A percentile compares a stretch with the other conserved stretches of the same genome.
These are phyloP conservation scores for Pectinophora gossypiella DNA, from an alignment of 1,140 invertebrate genomes.

Conservation along the genomic window DNA sequence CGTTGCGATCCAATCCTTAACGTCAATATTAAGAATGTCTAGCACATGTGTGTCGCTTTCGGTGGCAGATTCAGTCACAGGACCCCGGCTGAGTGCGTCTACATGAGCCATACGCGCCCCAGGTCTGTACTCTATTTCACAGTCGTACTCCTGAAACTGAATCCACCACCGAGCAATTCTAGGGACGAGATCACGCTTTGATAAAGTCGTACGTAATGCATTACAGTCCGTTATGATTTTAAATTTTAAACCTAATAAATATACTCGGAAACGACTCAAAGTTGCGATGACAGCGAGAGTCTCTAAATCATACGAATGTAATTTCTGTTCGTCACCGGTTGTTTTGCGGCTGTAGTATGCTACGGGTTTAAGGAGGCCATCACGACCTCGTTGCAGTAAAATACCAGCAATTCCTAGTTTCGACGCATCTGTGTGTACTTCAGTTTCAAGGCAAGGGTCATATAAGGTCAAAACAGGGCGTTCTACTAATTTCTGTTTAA, in stretches of 20 bases:
- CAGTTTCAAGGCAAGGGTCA: constrained; percentile 8
- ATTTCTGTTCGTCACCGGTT: constrained; percentile 26
- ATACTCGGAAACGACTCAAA: constrained; percentile 35
- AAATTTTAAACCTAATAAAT: constrained; percentile 35
- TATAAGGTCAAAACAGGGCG: constrained; percentile 9
- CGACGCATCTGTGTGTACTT: constrained; percentile 15
- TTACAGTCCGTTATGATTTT: constrained; percentile 38
- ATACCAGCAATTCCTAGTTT: constrained; percentile 18
- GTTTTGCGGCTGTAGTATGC: constrained; percentile 41
- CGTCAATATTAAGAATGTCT: not conserved
- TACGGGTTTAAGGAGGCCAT: constrained; percentile 18
- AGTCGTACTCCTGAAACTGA: constrained; percentile 27
- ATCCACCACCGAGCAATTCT: constrained; percentile 36
- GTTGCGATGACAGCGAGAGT: constrained; percentile 35
- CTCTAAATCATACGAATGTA: constrained; percentile 50
- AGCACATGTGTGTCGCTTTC: constrained; percentile 5
- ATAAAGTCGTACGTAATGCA: constrained; percentile 22
- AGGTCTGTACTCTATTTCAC: constrained; percentile 26
- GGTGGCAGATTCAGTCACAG: constrained; percentile 5
- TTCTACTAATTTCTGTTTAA: constrained; percentile 1
- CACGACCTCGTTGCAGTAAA: constrained; percentile 11
- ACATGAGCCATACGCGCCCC: constrained; percentile 39
- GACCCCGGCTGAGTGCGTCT: constrained; percentile 38
- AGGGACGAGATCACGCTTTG: constrained; percentile 26
- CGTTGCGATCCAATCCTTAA: constrained; percentile 11